A percentile compares a stretch with the other conserved stretches of the same genome.
phyloP scores from a whole-genome alignment of 2,797 vertebrate genomes.

The Sitta carolinensis region DNA sequence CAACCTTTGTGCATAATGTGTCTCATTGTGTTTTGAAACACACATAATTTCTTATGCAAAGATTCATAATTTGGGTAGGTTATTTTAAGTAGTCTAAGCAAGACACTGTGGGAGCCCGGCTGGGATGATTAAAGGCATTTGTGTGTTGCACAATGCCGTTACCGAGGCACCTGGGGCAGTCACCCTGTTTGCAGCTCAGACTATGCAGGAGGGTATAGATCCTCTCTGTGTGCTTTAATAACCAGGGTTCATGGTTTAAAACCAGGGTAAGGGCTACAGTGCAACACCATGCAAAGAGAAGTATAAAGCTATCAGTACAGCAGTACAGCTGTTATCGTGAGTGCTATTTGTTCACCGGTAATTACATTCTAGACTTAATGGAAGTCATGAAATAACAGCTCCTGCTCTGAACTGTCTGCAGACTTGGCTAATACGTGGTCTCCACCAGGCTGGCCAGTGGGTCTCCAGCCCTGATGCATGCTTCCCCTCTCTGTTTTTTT shows the following conservation, averaged over 20 bases:
- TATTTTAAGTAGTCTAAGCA: slow-evolving; percentile 33
- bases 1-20: neutral
- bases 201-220: neutral
- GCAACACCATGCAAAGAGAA: neutral
- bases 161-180: neutral
- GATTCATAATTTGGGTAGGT: neutral
- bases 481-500: neutral
- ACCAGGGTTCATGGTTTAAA: neutral
- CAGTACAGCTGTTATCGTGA: neutral
- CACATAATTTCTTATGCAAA: neutral
- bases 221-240: neutral
- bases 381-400: neutral
- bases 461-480: neutral
- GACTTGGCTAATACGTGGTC: neutral
- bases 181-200: neutral
- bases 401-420: neutral
- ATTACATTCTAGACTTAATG: neutral
- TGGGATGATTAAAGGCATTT: slow-evolving; percentile 24
- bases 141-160: neutral
- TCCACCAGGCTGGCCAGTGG: fast-evolving
- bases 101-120: neutral
- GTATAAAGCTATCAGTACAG: neutral
- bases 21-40: slow-evolving; percentile 7
- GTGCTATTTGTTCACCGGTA: neutral
- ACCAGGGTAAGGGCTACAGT: neutral